Conservation (phyloP, 1,140 invertebrate species). For the Aradophagus sp. region DNA sequence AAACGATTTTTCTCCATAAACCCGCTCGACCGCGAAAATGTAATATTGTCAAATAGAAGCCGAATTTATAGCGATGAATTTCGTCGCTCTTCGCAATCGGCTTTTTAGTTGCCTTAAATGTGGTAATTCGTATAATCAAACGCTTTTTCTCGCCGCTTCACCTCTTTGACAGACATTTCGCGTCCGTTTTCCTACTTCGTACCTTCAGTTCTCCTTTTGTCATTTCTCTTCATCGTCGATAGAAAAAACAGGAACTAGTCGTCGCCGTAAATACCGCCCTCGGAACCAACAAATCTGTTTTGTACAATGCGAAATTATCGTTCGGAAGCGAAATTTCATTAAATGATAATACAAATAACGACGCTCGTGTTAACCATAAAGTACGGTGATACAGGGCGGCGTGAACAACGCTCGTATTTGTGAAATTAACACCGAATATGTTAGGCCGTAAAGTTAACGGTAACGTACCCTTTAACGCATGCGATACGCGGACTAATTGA, state of each 20-base stretch:
- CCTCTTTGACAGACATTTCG: too few relatives aligned
- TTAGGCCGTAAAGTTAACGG: conserved; percentile 39
- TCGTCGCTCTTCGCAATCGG: conserved; percentile 35
- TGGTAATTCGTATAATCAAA: conserved; percentile 39
- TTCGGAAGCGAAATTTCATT: conserved; percentile 8
- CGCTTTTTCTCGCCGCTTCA: not conserved
- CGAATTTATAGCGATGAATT: conserved; percentile 33
- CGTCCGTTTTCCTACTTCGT: too few relatives aligned
- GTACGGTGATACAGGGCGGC: conserved; percentile 10
- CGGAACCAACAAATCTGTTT: not conserved
- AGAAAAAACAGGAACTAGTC: conserved; percentile 31
- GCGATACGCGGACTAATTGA: conserved; percentile 30
- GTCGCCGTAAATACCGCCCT: conserved; percentile 13
- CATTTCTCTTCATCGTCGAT: conserved; percentile 7
- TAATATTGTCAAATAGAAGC: conserved; percentile 32
- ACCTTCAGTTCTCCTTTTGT: conserved; percentile 2
- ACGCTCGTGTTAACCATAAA: conserved; percentile 21
- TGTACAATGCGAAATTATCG: conserved; percentile 3
- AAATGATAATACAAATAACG: conserved; percentile 14
- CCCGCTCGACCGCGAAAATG: conserved; percentile 31
- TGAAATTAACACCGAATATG: conserved; percentile 33
- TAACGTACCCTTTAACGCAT: conserved; percentile 16
- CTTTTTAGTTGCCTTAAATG: conserved; percentile 32
- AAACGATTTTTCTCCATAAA: conserved; percentile 41
- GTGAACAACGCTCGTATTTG: conserved; percentile 13